Evolutionary conservation across 2,113 vertebrate genomes (phyloP), one percentile per base, ranked within the genome.

Genomic region (Probosciger aterrimus): DNA sequence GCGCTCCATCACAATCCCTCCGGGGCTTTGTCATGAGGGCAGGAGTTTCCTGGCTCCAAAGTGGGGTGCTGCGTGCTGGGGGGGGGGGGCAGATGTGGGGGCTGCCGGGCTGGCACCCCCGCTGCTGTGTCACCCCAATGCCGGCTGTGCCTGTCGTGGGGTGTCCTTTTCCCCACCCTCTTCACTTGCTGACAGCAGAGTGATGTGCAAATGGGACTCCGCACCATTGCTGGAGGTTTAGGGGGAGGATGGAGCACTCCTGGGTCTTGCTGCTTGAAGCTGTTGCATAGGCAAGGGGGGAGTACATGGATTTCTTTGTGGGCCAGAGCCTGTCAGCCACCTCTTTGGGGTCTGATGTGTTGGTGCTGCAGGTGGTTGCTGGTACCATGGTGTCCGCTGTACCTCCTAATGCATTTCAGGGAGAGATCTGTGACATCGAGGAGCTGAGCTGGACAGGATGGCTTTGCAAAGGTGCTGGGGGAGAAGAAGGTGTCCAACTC

Each of bases 71-170:
- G 70, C 0, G 0, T 50, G 53, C 60, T 5, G 4, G n/a, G 47
- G 59, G 4, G n/a, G 47, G 59, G 81, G 37, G 57, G 41, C n/a
- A 11, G 49, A 4, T 18, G 14, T 16, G 27, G 78, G 50, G 43
- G 41, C 62, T 76, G 78, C n/a, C 1, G 22, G 74, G 35, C 46
- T 79, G 80, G 62, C 41, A 35, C 16, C 47, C 50, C 30, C 3
- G 2, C 59, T 5, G 5, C 31, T 0, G 0, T 0, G 0, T 87
- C 82, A 84, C 88, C 63, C 25, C 4, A 73, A 2, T 0, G 0
- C 44, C 2, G 5, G 39, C 74, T 70, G 30, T 47, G 60, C 65
- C 44, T 20, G 15, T 55, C 23, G 6, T 3, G 49, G 28, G 76
- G 47, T n/a, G 71, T 60, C 46, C 31, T 50, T 69, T 81, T 44